A percentile compares a stretch with the other conserved stretches of the same genome.
These are phyloP conservation scores for Siphamia tubifer DNA, from an alignment of 2,113 vertebrate genomes.

Conservation along the genomic window DNA sequence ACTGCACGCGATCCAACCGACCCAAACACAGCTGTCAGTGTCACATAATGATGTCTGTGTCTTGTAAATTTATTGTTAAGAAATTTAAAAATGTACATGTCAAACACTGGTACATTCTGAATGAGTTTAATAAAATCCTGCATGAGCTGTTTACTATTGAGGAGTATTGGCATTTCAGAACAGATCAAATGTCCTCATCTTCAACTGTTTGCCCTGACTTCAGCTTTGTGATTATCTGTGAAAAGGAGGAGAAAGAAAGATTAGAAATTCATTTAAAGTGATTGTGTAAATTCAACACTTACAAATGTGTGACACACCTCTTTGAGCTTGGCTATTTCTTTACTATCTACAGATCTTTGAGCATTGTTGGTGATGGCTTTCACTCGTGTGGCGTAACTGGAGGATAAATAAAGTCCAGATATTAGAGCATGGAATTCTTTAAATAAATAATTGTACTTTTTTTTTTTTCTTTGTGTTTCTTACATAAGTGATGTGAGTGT, in stretches of 20 bases:
- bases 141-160: neutral
- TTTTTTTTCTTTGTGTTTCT: neutral
- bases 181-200: slow-evolving; percentile 63
- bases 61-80: neutral
- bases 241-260: neutral
- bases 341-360: slow-evolving; percentile 77
- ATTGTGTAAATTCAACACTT: neutral
- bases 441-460: neutral
- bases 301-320: slow-evolving; percentile 55
- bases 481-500: slow-evolving; percentile 78
- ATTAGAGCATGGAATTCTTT: neutral
- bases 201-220: slow-evolving; percentile 77
- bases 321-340: slow-evolving; percentile 79
- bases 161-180: neutral
- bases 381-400: slow-evolving; percentile 79
- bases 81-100: neutral
- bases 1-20: slow-evolving; percentile 40
- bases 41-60: slow-evolving; percentile 14
- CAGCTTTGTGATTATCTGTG: slow-evolving; percentile 75
- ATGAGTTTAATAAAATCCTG: too few relatives aligned
- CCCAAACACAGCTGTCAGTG: neutral
- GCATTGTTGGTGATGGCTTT: slow-evolving; percentile 80
- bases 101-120: too few relatives aligned
- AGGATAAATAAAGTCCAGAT: neutral
- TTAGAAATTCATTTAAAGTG: neutral